These are phyloP conservation scores for Rallus limicola DNA, from an alignment of 2,113 vertebrate genomes.

Conservation along the genomic window DNA sequence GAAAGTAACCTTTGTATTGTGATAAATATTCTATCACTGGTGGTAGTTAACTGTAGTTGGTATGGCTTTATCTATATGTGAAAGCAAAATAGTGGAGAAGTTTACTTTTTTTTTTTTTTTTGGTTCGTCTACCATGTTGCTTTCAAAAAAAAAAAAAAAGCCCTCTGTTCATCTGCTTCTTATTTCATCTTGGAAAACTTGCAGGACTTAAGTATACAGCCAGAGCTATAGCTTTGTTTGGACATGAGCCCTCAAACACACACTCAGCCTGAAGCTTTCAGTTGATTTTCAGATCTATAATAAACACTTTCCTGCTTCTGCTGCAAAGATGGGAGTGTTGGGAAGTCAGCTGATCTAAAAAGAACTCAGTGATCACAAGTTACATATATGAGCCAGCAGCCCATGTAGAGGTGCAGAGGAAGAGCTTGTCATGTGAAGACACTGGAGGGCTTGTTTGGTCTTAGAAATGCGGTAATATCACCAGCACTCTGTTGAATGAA, in stretches of 20 bases:
- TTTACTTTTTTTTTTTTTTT: neutral
- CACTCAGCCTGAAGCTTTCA: neutral
- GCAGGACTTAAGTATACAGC: neutral
- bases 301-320: neutral
- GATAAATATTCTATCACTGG: neutral
- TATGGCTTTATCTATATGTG: neutral
- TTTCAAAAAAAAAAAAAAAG: neutral
- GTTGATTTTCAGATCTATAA: neutral
- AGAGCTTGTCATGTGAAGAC: neutral
- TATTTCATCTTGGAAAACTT: neutral
- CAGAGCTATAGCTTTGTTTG: neutral
- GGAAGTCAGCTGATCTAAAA: neutral
- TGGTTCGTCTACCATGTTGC: neutral
- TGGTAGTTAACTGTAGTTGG: neutral
- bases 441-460: neutral
- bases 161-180: neutral
- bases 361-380: neutral
- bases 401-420: neutral
- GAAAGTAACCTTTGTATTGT: neutral
- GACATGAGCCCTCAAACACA: accelerated
- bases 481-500: neutral
- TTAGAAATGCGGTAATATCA: neutral
- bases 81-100: neutral
- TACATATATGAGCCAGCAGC: neutral
- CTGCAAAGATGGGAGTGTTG: neutral